Evolutionary conservation across 2,113 vertebrate species (phyloP).

Genomic region (Petaurus breviceps): DNA sequence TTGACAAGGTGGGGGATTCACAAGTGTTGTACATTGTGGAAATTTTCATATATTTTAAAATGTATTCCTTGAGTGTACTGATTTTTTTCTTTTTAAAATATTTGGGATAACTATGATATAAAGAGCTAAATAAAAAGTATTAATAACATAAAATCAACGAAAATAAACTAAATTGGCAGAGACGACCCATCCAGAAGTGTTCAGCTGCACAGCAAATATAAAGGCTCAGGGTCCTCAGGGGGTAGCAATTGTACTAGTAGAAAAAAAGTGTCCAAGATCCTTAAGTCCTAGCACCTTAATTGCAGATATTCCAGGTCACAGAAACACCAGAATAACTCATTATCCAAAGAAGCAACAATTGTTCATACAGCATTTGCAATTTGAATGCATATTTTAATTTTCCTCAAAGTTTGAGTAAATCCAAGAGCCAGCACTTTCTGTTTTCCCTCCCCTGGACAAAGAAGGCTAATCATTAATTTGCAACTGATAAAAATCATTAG

Average conservation of each 20-base stretch:
- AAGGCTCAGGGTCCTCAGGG: not conserved
- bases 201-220: not conserved
- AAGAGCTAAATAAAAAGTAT: not conserved
- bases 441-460: conserved; percentile 43
- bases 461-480: conserved; percentile 72
- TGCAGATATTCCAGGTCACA: too few species aligned
- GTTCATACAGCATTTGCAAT: not conserved
- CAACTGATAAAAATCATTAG: conserved; percentile 69
- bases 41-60: not conserved
- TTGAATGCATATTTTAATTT: not conserved
- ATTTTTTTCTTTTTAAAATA: not conserved
- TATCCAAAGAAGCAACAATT: conserved; percentile 27
- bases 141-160: not conserved
- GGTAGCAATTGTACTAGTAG: not conserved
- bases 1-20: not conserved
- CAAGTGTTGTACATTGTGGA: not conserved
- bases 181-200: not conserved
- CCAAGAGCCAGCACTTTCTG: not conserved
- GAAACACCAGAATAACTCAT: conserved; percentile 7
- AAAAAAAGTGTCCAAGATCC: not conserved
- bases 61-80: not conserved
- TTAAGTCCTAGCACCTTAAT: not conserved
- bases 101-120: not conserved
- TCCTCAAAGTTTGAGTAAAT: conserved; percentile 33
- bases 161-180: not conserved